Evolutionary conservation across 2,888 invertebrate species (phyloP).

Genomic region (Caradrina kadenii): DNA sequence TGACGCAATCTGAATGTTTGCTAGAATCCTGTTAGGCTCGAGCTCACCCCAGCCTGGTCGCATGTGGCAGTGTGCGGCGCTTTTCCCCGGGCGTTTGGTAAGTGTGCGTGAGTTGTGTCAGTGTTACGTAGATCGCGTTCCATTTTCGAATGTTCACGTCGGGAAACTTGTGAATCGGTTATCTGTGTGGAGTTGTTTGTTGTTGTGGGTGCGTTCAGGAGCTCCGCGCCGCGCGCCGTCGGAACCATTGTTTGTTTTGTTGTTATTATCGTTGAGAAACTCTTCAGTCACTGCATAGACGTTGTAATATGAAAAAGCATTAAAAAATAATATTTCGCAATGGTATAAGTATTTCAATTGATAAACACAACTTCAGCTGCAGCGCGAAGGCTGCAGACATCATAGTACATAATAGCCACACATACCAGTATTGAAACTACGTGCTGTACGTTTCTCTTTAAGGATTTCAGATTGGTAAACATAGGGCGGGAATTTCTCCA

Average conservation of each 20-base stretch:
- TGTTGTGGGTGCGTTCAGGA: constrained; percentile 78
- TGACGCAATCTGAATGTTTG: constrained; percentile 52
- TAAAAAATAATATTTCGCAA: constrained; percentile 20
- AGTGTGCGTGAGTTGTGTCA: constrained; percentile 76
- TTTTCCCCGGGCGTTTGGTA: constrained; percentile 78
- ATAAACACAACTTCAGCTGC: not conserved
- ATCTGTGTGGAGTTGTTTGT: constrained; percentile 80
- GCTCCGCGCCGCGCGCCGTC: constrained; percentile 71
- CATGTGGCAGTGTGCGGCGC: constrained; percentile 72
- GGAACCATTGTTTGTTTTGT: constrained; percentile 85
- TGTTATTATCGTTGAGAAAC: constrained; percentile 82
- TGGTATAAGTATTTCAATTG: constrained; percentile 4
- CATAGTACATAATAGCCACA: not conserved
- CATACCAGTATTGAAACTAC: constrained; percentile 29
- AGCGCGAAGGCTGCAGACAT: constrained; percentile 3
- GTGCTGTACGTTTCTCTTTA: constrained; percentile 53
- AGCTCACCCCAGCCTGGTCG: constrained; percentile 71
- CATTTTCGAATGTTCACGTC: constrained; percentile 80
- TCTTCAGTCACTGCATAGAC: constrained; percentile 67
- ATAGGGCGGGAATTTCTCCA: constrained; percentile 70
- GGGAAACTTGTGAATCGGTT: constrained; percentile 87
- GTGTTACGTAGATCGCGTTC: constrained; percentile 81
- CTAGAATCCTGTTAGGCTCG: constrained; percentile 66
- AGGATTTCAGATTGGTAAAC: constrained; percentile 73
- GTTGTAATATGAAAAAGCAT: constrained; percentile 47